Evolutionary conservation across 1,140 invertebrate species (phyloP).

Genomic region (Drosophila gunungcola): DNA sequence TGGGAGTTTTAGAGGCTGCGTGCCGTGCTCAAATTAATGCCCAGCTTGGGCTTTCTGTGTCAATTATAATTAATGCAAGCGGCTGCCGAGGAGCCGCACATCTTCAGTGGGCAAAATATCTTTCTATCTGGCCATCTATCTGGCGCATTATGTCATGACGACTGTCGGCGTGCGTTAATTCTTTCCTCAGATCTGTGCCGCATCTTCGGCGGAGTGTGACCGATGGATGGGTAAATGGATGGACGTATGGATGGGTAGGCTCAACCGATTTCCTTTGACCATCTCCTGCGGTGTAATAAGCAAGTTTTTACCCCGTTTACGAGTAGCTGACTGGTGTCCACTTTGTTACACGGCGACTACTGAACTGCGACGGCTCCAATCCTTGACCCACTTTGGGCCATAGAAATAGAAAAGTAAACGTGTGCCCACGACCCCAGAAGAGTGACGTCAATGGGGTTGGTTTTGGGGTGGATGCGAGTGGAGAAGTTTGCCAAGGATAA

Average conservation of each 20-base stretch:
- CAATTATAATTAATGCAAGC: constrained; percentile 81
- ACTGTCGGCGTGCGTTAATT: constrained; percentile 56
- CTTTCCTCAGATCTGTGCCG: constrained; percentile 63
- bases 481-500: constrained; percentile 30
- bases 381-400: constrained; percentile 63
- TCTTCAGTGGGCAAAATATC: constrained; percentile 32
- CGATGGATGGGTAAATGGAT: background rate
- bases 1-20: constrained; percentile 34
- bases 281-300: constrained; percentile 32
- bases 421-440: constrained; percentile 36
- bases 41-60: constrained; percentile 72
- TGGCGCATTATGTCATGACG: constrained; percentile 57
- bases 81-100: constrained; percentile 39
- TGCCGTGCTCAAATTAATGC: constrained; percentile 62
- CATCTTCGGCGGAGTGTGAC: constrained; percentile 21
- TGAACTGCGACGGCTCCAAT: constrained; percentile 42
- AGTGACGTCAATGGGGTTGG: constrained; percentile 54
- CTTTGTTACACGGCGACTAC: constrained; percentile 19
- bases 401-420: constrained; percentile 43
- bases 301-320: constrained; percentile 23
- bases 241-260: background rate
- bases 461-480: constrained; percentile 30
- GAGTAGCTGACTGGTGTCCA: constrained; percentile 29
- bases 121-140: constrained; percentile 43
- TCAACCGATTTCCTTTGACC: constrained; percentile 3